phyloP scores from a whole-genome alignment of 2,113 vertebrate species.

The Empidonax alnorum region DNA sequence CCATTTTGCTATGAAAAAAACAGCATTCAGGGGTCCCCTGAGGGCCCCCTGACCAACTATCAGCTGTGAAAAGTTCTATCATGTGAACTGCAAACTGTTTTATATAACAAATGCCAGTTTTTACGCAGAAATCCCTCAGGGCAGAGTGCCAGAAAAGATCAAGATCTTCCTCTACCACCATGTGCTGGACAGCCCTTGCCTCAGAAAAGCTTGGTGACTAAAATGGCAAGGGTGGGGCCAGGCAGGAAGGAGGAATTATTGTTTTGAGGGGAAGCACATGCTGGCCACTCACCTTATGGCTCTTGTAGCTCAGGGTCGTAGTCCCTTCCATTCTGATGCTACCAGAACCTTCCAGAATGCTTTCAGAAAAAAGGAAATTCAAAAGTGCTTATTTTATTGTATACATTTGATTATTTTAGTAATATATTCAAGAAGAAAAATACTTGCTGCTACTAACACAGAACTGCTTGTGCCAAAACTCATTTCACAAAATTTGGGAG shows the following conservation, averaged over 20 bases:
- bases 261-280: constrained; percentile 1
- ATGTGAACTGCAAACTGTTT: neutral
- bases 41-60: neutral
- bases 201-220: neutral
- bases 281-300: neutral
- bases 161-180: neutral
- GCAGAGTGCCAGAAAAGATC: neutral
- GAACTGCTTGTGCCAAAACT: neutral
- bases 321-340: neutral
- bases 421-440: neutral
- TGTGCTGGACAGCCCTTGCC: neutral
- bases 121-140: neutral
- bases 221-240: constrained; percentile 45
- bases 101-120: neutral
- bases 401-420: neutral
- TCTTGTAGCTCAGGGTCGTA: neutral
- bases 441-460: neutral
- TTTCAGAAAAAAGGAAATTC: neutral
- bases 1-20: fast-evolving
- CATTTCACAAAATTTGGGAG: neutral
- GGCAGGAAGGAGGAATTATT: constrained; percentile 26
- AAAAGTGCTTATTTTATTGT: neutral
- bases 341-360: neutral
- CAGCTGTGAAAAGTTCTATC: neutral
- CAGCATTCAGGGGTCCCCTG: neutral